Conservation (phyloP, 2,113 vertebrate species). For the Serilophus lunatus region DNA sequence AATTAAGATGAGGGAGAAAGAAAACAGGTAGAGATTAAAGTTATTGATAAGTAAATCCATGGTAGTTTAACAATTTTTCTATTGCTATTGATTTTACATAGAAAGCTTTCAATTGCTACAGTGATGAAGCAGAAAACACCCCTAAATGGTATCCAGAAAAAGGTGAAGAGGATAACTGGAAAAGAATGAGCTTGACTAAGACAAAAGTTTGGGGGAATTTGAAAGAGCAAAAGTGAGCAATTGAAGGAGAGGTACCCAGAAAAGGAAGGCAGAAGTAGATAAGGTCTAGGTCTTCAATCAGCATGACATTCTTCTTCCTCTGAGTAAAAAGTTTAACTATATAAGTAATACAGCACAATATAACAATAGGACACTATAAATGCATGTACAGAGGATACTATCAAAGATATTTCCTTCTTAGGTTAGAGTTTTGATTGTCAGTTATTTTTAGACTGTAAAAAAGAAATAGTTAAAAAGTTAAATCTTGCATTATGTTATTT, state of each 20-base stretch:
- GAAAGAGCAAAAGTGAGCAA: neutral
- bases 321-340: neutral
- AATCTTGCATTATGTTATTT: neutral
- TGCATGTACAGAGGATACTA: neutral
- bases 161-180: neutral
- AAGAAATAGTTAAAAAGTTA: neutral
- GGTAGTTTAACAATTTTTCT: neutral
- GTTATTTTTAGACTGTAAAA: neutral
- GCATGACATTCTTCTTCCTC: neutral
- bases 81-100: neutral
- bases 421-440: neutral
- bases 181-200: neutral
- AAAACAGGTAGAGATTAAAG: neutral
- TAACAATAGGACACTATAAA: neutral
- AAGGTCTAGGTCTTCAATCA: neutral
- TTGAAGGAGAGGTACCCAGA: neutral
- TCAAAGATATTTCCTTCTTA: neutral
- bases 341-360: neutral
- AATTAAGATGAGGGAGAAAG: neutral
- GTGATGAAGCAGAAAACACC: neutral
- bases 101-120: neutral
- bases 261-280: neutral
- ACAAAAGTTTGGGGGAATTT: neutral
- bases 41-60: neutral
- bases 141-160: neutral